Evolutionary conservation across 2,888 invertebrate genomes (phyloP).

Genomic region (Lymantria monacha): DNA sequence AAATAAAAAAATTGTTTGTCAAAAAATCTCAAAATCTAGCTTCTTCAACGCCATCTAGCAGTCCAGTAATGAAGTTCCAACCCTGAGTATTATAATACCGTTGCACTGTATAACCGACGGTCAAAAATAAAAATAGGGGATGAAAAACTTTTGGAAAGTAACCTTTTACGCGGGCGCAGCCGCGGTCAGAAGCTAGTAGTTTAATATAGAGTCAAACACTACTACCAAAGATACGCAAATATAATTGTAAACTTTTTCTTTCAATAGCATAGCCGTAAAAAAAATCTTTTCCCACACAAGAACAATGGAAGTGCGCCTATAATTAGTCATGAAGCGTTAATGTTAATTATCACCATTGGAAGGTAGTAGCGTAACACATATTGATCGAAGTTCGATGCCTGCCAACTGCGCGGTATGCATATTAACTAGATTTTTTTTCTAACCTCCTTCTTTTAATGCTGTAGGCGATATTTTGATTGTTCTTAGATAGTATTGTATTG

Average conservation of each 20-base stretch:
- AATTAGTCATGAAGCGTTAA: slow-evolving; percentile 43
- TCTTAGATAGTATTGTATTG: slow-evolving; percentile 17
- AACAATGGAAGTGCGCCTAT: slow-evolving; percentile 21
- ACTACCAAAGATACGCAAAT: too few relatives aligned
- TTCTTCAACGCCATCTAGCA: too few relatives aligned
- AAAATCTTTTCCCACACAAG: slow-evolving; percentile 1
- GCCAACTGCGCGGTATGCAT: slow-evolving; percentile 44
- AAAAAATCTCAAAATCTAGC: too few relatives aligned
- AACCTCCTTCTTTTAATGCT: slow-evolving; percentile 20
- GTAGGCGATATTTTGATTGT: slow-evolving; percentile 16
- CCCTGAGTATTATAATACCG: too few relatives aligned
- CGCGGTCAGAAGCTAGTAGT: too few relatives aligned
- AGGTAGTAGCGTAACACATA: slow-evolving; percentile 33
- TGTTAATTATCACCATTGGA: slow-evolving; percentile 38
- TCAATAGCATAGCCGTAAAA: neutral
- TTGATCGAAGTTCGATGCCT: slow-evolving; percentile 51
- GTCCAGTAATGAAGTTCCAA: too few relatives aligned
- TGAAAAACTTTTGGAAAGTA: too few relatives aligned
- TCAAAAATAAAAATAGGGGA: too few relatives aligned
- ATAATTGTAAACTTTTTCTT: neutral
- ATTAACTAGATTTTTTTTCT: slow-evolving; percentile 29
- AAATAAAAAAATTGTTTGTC: too few relatives aligned
- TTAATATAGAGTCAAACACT: too few relatives aligned
- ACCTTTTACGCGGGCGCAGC: too few relatives aligned
- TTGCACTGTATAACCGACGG: too few relatives aligned